Evolutionary conservation across 92 coral and sea anemone genomes (phyloP).

Genomic region (Heteractis magnifica): DNA sequence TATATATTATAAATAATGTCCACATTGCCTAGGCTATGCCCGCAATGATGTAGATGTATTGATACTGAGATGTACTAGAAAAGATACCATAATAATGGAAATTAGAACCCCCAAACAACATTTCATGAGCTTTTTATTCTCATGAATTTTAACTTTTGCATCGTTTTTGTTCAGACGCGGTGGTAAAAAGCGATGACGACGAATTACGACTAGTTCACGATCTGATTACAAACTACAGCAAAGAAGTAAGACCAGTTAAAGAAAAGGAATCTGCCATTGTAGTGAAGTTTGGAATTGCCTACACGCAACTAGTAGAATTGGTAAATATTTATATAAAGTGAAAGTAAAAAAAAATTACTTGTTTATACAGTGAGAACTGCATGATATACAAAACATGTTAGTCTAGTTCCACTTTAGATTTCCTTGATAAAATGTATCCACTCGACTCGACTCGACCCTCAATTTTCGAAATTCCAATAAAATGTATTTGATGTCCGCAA

Average conservation of each 20-base stretch:
- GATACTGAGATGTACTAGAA: too few relatives aligned
- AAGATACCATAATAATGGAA: too few relatives aligned
- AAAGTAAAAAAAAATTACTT: not conserved
- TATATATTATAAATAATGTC: too few relatives aligned
- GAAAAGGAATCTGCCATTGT: constrained; percentile 81
- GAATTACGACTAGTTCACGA: constrained; percentile 76
- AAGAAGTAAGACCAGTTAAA: constrained; percentile 87
- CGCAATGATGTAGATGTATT: too few relatives aligned
- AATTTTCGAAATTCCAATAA: too few relatives aligned
- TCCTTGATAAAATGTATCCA: too few relatives aligned
- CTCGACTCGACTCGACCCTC: too few relatives aligned
- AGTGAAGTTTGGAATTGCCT: constrained; percentile 81
- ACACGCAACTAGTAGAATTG: constrained; percentile 92
- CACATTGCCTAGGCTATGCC: too few relatives aligned
- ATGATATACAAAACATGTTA: too few relatives aligned
- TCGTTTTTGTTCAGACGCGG: constrained; percentile 32
- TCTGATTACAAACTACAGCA: constrained; percentile 68
- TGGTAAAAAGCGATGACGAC: constrained; percentile 72
- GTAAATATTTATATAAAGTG: constrained; percentile 27
- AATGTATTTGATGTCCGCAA: too few relatives aligned
- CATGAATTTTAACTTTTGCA: not conserved
- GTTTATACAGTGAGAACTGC: too few relatives aligned
- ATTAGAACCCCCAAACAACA: not conserved
- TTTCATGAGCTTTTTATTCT: not conserved
- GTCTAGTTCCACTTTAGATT: too few relatives aligned